Conservation (phyloP, 2,113 vertebrate species). For the Psilopogon haemacephalus region DNA sequence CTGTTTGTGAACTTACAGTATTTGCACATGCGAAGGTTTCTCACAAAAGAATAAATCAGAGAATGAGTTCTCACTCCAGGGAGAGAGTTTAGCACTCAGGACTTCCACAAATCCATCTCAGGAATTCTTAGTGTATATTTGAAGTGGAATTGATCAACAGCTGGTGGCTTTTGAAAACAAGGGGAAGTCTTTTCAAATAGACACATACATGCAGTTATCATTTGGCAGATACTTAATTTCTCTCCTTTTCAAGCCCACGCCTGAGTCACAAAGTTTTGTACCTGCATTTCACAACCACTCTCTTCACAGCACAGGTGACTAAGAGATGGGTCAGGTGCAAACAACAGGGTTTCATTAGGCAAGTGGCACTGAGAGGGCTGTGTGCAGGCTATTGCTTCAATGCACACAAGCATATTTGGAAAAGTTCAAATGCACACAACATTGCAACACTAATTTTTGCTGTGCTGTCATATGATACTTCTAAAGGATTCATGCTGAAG, state of each 20-base stretch:
- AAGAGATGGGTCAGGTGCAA: neutral
- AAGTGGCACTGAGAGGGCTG: neutral
- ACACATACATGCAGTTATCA: neutral
- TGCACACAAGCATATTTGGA: rapidly evolving
- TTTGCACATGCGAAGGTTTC: neutral
- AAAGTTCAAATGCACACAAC: neutral
- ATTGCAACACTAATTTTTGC: neutral
- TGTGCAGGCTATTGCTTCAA: neutral
- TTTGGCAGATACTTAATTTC: neutral
- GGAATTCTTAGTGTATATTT: neutral
- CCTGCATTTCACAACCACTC: neutral
- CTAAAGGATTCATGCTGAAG: neutral
- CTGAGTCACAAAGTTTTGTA: neutral
- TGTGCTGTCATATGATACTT: neutral
- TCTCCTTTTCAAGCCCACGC: neutral
- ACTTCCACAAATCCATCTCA: neutral
- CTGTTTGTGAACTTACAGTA: rapidly evolving
- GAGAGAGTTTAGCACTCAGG: neutral
- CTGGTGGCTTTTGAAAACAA: neutral
- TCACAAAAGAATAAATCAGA: neutral
- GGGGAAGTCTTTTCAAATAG: neutral
- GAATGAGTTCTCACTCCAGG: neutral
- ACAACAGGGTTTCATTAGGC: neutral
- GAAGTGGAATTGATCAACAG: neutral
- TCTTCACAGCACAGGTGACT: neutral